These are phyloP conservation scores for Solen grandis DNA, from an alignment of 1,140 invertebrate species.

Conservation along the genomic window DNA sequence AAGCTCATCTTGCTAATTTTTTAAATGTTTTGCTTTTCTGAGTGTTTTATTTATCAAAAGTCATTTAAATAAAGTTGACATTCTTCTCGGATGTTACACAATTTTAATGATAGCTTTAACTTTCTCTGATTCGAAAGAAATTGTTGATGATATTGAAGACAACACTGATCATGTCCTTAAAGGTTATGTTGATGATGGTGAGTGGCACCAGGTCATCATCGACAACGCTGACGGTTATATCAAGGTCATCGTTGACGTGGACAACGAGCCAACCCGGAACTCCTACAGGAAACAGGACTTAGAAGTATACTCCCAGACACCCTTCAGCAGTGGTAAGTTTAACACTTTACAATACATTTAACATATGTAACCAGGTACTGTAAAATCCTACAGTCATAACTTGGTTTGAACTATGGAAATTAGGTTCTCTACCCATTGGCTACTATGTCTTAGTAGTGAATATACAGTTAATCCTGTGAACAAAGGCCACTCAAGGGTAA, in stretches of 20 bases:
- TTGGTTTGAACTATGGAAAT: not conserved
- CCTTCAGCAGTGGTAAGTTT: constrained; percentile 55
- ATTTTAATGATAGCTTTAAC: too few species aligned
- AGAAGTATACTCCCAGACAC: constrained; percentile 52
- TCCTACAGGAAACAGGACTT: constrained; percentile 85
- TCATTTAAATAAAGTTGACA: too few species aligned
- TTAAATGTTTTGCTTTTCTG: too few species aligned
- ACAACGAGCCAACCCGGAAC: constrained; percentile 69
- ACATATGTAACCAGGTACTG: too few species aligned
- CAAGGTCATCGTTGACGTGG: constrained; percentile 84
- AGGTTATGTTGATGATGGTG: constrained; percentile 62
- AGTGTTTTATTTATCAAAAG: too few species aligned
- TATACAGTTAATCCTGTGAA: not conserved
- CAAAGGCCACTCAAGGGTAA: too few species aligned
- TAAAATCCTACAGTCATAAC: not conserved
- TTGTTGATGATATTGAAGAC: too few species aligned
- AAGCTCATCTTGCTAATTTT: too few species aligned
- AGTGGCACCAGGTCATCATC: constrained; percentile 87
- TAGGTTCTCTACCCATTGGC: not conserved
- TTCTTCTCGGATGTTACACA: too few species aligned
- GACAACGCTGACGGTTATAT: constrained; percentile 88
- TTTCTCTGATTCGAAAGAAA: too few species aligned
- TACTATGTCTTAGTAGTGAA: not conserved
- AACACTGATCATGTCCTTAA: too few species aligned
- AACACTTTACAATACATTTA: too few species aligned